Evolutionary conservation across 2,888 invertebrate species (phyloP), one percentile per base, ranked within the genome.

Genomic region (Callyntrura guangdongensis): DNA sequence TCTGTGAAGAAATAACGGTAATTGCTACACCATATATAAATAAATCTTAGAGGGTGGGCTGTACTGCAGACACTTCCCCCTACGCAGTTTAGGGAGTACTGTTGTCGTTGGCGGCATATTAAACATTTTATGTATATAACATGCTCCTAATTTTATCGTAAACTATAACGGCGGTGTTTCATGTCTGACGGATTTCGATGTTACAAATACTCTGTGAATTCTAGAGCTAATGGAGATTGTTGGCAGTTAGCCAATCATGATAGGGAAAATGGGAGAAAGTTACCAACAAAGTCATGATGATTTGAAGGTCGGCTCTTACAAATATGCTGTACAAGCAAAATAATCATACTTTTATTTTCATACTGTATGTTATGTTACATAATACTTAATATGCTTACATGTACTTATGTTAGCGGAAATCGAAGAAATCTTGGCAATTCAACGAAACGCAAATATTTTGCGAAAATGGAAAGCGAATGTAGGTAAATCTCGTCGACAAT

Each of bases 1-100:
- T 25, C 56, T 79, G 36, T 56, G 56, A 14, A 25, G 56, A 56
- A 79, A 79, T 56, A 79, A 56, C 17, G 56, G 79, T 59, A 59
- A 79, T 56, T 59, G 79, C 56, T 27, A 56, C 11, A 59, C 56
- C 59, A 27, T 36, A 45, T 11, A 77, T 59, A 79, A 79, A 79
- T 79, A 79, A 59, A 59, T 25, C 49, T n/a, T 49, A 1, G n/a
- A 1, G 14, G 36, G 67, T 12, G 14, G 67, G 27, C 6, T 36
- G 36, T 36, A n/a, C n/a, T n/a, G 36, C 36, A 36, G 6, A 61
- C 11, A 61, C 22, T 61, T 20, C 22, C 8, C 9, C 22, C 17
- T 8, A 61, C 27, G 25, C 11, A 53, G 27, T 14, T 5, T 36
- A 6, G 25, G 64, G 14, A 27, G 61, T 59, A 1, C 17, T 59